These are phyloP conservation scores for Piaya cayana DNA, from an alignment of 2,113 vertebrate genomes.

Conservation along the genomic window DNA sequence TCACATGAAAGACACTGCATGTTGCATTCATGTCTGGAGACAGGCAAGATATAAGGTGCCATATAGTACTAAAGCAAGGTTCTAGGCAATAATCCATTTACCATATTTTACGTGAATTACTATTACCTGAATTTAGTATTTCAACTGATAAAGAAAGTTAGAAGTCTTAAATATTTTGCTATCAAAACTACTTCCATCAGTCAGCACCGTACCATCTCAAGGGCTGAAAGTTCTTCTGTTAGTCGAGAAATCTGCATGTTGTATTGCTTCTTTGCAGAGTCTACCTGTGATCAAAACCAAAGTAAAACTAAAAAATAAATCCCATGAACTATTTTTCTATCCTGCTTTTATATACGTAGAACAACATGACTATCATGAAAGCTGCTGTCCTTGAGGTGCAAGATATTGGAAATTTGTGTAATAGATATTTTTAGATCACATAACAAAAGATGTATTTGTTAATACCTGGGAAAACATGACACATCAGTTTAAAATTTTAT, in stretches of 20 bases:
- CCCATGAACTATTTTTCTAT: not conserved
- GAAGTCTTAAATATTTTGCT: not conserved
- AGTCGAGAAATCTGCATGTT: slow-evolving; percentile 85
- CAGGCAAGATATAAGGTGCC: not conserved
- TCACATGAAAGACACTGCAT: not conserved
- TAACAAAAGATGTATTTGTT: not conserved
- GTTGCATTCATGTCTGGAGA: not conserved
- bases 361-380: not conserved
- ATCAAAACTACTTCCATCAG: not conserved
- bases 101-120: not conserved
- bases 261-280: slow-evolving; percentile 83
- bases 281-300: slow-evolving; percentile 77
- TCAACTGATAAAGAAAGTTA: not conserved
- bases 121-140: not conserved
- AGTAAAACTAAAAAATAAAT: not conserved
- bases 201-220: slow-evolving; percentile 84
- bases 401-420: not conserved
- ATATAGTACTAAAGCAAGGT: not conserved
- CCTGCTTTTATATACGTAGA: not conserved
- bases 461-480: not conserved
- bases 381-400: not conserved
- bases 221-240: slow-evolving; percentile 85
- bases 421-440: not conserved
- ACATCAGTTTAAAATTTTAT: not conserved
- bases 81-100: not conserved